Evolutionary conservation across 2,888 invertebrate genomes (phyloP).

Genomic region (Clusia tigrina): DNA sequence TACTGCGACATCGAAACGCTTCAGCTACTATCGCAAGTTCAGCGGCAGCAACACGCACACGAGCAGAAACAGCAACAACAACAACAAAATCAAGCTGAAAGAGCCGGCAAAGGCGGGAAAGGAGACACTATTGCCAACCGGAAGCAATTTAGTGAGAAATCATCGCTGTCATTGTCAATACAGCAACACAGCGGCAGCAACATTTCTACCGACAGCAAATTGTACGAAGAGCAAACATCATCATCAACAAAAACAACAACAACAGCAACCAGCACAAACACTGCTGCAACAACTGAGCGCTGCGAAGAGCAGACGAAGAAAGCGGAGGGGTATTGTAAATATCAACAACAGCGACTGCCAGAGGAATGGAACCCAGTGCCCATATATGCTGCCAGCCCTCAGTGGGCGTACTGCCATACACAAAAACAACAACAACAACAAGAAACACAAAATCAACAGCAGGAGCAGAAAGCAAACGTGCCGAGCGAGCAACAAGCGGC

Average conservation of each 20-base stretch:
- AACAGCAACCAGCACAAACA: slow-evolving; percentile 7
- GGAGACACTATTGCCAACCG: slow-evolving; percentile 39
- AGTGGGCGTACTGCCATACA: slow-evolving; percentile 22
- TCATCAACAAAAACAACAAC: slow-evolving; percentile 16
- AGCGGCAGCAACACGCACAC: slow-evolving; percentile 39
- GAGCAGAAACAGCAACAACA: slow-evolving; percentile 28
- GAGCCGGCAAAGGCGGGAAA: slow-evolving; percentile 28
- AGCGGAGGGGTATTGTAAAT: no score
- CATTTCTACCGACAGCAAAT: no score
- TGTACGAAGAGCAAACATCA: slow-evolving; percentile 31
- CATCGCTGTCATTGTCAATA: slow-evolving; percentile 34
- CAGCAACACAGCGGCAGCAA: slow-evolving; percentile 22
- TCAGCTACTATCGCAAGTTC: slow-evolving; percentile 34
- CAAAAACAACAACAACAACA: slow-evolving; percentile 25
- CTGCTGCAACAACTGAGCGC: slow-evolving; percentile 14
- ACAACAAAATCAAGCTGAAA: slow-evolving; percentile 30
- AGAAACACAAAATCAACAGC: background rate
- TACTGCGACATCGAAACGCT: slow-evolving; percentile 22
- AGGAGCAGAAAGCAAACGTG: background rate
- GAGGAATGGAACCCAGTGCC: background rate
- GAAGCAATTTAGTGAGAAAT: slow-evolving; percentile 51
- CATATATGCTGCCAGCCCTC: no score
- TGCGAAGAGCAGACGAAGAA: slow-evolving; percentile 10
- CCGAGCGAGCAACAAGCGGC: background rate
- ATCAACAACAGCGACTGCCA: background rate